A percentile compares a stretch with the other conserved stretches of the same genome.
Conservation (phyloP, 2,113 vertebrate genomes). For the Gobius niger region DNA sequence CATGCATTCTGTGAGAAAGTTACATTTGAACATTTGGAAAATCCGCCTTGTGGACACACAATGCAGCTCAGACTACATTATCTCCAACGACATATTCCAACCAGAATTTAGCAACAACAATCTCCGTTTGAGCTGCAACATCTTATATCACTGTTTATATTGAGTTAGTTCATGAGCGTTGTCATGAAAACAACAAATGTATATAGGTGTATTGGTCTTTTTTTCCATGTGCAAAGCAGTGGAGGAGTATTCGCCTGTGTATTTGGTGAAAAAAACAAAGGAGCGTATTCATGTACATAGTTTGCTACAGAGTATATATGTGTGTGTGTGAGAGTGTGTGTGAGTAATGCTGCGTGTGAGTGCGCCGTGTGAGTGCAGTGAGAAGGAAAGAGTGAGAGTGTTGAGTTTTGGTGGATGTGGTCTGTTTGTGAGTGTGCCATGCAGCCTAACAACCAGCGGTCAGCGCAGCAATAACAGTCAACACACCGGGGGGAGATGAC, state of each 20-base stretch:
- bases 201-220: conserved; percentile 57
- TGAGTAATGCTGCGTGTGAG: background rate
- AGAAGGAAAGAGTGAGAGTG: conserved; percentile 58
- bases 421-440: conserved; percentile 63
- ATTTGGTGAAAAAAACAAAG: conserved; percentile 13
- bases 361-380: conserved; percentile 20
- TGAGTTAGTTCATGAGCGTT: conserved; percentile 42
- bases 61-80: conserved; percentile 36
- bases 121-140: conserved; percentile 34
- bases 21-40: conserved; percentile 12
- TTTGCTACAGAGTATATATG: conserved; percentile 40
- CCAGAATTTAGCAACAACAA: conserved; percentile 25
- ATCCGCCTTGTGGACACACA: conserved; percentile 58
- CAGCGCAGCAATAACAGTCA: conserved; percentile 58
- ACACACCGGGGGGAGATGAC: conserved; percentile 62
- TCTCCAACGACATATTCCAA: conserved; percentile 31
- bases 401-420: conserved; percentile 37
- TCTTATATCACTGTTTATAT: conserved; percentile 39
- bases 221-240: conserved; percentile 59
- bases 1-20: too few species aligned
- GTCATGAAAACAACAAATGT: conserved; percentile 39
- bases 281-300: conserved; percentile 63
- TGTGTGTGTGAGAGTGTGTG: background rate
- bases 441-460: conserved; percentile 56
- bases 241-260: conserved; percentile 45